Conservation (phyloP, 2,888 invertebrate species). For the Pomacea canaliculata region DNA sequence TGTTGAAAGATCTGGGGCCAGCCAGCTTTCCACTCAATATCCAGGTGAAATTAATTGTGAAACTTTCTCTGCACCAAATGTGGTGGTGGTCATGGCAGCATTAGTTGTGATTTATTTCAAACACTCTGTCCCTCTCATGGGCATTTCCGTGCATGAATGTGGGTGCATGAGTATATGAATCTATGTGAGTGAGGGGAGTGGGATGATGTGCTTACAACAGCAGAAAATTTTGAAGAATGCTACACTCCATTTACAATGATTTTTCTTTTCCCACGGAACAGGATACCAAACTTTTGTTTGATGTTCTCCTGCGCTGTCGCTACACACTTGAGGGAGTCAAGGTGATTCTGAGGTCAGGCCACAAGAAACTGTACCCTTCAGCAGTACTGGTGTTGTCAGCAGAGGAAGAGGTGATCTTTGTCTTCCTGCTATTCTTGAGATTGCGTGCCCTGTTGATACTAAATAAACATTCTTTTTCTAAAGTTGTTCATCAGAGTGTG, state of each 20-base stretch:
- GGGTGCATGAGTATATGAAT: too few species aligned
- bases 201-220: too few species aligned
- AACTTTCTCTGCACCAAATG: too few species aligned
- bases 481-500: too few species aligned
- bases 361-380: slow-evolving; percentile 37
- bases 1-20: slow-evolving; percentile 13
- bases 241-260: too few species aligned
- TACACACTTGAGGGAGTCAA: slow-evolving; percentile 51
- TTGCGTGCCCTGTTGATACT: too few species aligned
- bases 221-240: too few species aligned
- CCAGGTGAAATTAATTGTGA: not conserved
- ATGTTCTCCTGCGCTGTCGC: slow-evolving; percentile 37
- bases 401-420: slow-evolving; percentile 35
- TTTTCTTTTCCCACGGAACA: slow-evolving; percentile 20
- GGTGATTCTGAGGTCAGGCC: slow-evolving; percentile 46
- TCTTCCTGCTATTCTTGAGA: not conserved
- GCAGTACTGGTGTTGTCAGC: slow-evolving; percentile 38
- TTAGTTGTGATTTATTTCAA: too few species aligned
- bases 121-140: too few species aligned
- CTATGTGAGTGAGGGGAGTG: too few species aligned
- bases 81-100: not conserved
- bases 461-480: too few species aligned
- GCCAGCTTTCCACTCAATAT: slow-evolving; percentile 17
- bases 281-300: slow-evolving; percentile 47
- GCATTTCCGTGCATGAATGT: too few species aligned